Evolutionary conservation across 2,113 vertebrate genomes (phyloP), one percentile per base, ranked within the genome.

Genomic region (Galbula dea): DNA sequence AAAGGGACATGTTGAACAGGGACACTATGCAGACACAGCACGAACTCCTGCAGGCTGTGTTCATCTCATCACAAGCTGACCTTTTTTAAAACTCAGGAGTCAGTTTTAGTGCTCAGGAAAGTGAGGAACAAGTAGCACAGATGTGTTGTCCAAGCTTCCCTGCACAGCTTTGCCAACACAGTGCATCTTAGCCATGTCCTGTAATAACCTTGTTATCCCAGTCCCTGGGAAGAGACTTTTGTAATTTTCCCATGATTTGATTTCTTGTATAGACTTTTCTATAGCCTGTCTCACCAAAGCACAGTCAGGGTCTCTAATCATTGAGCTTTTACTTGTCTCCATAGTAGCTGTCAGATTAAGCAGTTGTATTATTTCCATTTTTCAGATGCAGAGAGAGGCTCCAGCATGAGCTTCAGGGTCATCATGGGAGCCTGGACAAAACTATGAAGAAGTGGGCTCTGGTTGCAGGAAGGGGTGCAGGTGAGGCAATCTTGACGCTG

Each of bases 181-280:
- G 32, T 39, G 51, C 67, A 54, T 46, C 43, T 76, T 36, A 5
- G 12, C 63, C 57, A 58, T 72, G 73, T 69, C 66, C 84, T 85
- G 58, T 39, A 89, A 74, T 74, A 94, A 79, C 45, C 61, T 84
- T 61, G 30, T 19, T 87, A 58, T 79, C 51, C 77, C 24, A 58
- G 49, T 68, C n/a, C 20, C 32, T 90, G 84, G 82, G 52, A 93
- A 95, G 57, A 67, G n/a, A 77, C 48, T 75, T 93, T 8, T 61
- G n/a, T n/a, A 48, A 46, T 81, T 81, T 92, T 89, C 65, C 78
- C 80, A 83, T 79, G n/a, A 75, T 95, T 79, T 73, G 36, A 79
- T 88, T 80, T 69, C 36, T 92, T 81, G 23, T 51, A 41, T 41
- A 48, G 88, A 48, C 32, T 92, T 86, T 71, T 93, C 82, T 89